phyloP scores from a whole-genome alignment of 53 echinoderm and acorn worm genomes.

The Luidia sarsii region DNA sequence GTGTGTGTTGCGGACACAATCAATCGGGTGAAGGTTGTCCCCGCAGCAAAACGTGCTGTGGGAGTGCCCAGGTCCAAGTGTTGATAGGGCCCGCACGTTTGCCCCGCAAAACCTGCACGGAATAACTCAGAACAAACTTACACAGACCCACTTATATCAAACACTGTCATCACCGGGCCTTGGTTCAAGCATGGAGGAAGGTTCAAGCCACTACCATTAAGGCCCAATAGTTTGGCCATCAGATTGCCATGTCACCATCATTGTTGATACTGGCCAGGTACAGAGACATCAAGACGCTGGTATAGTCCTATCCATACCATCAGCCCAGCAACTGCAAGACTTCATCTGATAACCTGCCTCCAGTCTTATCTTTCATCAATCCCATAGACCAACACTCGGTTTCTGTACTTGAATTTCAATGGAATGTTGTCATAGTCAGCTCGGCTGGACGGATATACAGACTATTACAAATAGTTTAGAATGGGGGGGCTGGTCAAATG shows the following conservation, averaged over 20 bases:
- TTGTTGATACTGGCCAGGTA: slow-evolving; percentile 34
- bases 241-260: slow-evolving; percentile 36
- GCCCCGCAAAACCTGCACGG: slow-evolving; percentile 27
- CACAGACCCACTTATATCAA: slow-evolving; percentile 29
- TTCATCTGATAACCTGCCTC: slow-evolving; percentile 34
- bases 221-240: not conserved
- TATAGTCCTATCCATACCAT: slow-evolving; percentile 2
- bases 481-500: no score
- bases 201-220: slow-evolving; percentile 6
- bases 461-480: no score
- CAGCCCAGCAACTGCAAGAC: slow-evolving; percentile 32
- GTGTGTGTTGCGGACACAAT: slow-evolving; percentile 48
- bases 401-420: slow-evolving; percentile 14
- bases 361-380: slow-evolving; percentile 23
- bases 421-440: not conserved
- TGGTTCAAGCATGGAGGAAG: not conserved
- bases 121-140: slow-evolving; percentile 53
- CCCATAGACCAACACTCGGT: not conserved
- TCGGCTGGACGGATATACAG: no score
- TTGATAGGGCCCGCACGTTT: slow-evolving; percentile 40
- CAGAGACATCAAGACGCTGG: not conserved
- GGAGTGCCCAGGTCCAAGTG: not conserved
- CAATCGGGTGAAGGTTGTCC: slow-evolving; percentile 49
- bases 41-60: slow-evolving; percentile 41
- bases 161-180: slow-evolving; percentile 20